These are phyloP conservation scores for Spatulosminthurus flaviceps DNA, from an alignment of 2,888 invertebrate genomes.

Conservation along the genomic window DNA sequence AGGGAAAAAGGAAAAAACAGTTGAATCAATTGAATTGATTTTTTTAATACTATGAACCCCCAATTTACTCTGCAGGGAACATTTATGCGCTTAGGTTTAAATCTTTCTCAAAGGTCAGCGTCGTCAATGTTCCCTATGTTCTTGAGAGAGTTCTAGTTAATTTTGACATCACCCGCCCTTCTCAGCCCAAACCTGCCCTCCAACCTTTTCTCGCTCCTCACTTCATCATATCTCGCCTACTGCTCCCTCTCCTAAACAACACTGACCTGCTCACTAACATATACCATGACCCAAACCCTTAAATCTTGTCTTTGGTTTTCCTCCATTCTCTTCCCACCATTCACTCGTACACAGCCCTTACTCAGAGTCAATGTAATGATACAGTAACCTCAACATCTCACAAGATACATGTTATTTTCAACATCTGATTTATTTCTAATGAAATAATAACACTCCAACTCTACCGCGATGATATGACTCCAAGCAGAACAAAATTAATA, in stretches of 20 bases:
- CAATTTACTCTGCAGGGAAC: conserved; percentile 39
- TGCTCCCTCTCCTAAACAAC: too few relatives aligned
- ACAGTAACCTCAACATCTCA: too few relatives aligned
- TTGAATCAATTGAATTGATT: conserved; percentile 44
- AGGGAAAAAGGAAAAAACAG: conserved; percentile 21
- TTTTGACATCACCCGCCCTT: conserved; percentile 6
- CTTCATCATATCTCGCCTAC: background rate
- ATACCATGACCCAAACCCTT: too few relatives aligned
- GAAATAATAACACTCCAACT: conserved; percentile 19
- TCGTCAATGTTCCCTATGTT: background rate
- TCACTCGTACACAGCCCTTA: too few relatives aligned
- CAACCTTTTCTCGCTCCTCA: conserved; percentile 18
- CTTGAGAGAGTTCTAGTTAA: background rate
- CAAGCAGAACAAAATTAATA: too few relatives aligned
- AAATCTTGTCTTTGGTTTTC: too few relatives aligned
- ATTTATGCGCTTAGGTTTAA: conserved; percentile 16
- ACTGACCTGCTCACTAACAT: too few relatives aligned
- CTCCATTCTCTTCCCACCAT: too few relatives aligned
- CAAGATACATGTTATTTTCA: too few relatives aligned
- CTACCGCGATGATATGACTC: too few relatives aligned
- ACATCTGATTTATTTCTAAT: conserved; percentile 26
- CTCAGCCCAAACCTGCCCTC: background rate
- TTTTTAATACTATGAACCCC: conserved; percentile 20
- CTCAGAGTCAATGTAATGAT: too few relatives aligned
- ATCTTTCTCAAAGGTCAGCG: background rate